Conservation (phyloP, 2,113 vertebrate species). For the Prietella phreatophila region DNA sequence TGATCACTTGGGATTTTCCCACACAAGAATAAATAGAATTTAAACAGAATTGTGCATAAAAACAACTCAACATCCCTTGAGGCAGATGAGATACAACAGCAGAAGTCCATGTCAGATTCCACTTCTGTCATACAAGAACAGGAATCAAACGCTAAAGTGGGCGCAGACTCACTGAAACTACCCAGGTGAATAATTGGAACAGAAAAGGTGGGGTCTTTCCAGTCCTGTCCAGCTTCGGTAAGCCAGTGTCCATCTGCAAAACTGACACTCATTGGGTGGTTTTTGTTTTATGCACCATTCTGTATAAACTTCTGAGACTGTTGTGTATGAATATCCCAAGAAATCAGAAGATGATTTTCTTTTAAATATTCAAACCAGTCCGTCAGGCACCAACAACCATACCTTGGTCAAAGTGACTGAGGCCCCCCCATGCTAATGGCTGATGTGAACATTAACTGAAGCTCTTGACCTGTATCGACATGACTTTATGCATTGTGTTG, state of each 20-base stretch:
- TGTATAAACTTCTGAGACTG: background rate
- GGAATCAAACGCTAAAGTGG: too few species aligned
- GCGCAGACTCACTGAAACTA: too few species aligned
- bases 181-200: too few species aligned
- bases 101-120: background rate
- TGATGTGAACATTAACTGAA: background rate
- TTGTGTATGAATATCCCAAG: background rate
- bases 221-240: background rate
- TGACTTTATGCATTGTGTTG: background rate
- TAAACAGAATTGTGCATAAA: background rate
- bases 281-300: background rate
- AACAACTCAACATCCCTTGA: background rate
- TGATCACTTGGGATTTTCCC: background rate
- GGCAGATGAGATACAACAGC: background rate
- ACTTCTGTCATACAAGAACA: too few species aligned
- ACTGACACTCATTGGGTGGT: background rate
- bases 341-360: background rate
- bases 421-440: background rate
- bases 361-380: background rate
- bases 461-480: background rate
- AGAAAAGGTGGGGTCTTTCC: background rate
- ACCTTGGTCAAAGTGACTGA: background rate
- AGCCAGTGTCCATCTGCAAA: background rate
- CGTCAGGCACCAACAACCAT: background rate
- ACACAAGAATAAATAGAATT: background rate